Conservation (phyloP, 2,888 invertebrate species). For the Drosophila mulleri region DNA sequence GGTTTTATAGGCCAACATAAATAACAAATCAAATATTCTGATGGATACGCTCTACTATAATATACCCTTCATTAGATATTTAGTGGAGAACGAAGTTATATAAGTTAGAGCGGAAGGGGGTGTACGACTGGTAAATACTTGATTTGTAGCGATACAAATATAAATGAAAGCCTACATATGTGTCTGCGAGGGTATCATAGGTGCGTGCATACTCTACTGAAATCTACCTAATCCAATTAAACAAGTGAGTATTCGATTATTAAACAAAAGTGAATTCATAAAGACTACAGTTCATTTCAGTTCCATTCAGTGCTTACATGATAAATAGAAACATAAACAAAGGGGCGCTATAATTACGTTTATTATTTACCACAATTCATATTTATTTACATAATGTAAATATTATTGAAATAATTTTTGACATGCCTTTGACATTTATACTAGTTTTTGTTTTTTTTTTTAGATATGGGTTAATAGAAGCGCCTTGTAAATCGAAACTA, state of each 20-base stretch:
- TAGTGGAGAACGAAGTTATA: too few species aligned
- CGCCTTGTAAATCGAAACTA: neutral
- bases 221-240: too few species aligned
- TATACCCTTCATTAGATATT: neutral
- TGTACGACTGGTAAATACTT: too few species aligned
- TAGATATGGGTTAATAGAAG: constrained; percentile 21
- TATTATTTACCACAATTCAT: constrained; percentile 13
- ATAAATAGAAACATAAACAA: neutral
- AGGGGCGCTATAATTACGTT: neutral
- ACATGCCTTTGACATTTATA: neutral
- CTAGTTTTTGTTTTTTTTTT: neutral
- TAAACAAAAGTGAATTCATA: too few species aligned
- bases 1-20: constrained; percentile 20
- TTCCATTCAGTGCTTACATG: neutral
- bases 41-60: neutral
- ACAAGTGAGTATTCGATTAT: too few species aligned
- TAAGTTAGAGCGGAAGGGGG: too few species aligned
- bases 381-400: constrained; percentile 1
- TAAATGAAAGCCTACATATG: too few species aligned
- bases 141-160: too few species aligned
- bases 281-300: too few species aligned
- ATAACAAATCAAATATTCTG: neutral
- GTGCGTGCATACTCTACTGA: too few species aligned
- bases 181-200: too few species aligned
- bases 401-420: neutral